These are phyloP conservation scores for Crambe crambe DNA, from an alignment of 37 sponge, comb jelly and placozoan genomes.

Conservation along the genomic window DNA sequence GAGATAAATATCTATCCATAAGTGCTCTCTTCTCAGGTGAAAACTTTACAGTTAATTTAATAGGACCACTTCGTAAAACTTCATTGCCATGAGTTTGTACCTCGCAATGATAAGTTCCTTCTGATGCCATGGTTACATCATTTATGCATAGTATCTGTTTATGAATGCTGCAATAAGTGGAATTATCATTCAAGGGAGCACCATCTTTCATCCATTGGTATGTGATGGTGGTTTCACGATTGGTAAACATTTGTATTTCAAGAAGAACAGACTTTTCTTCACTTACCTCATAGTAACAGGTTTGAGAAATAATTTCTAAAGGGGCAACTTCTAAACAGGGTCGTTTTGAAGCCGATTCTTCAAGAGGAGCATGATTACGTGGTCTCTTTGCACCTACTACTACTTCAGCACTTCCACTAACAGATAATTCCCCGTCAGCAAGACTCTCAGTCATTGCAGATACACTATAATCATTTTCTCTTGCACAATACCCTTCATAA, in stretches of 20 bases:
- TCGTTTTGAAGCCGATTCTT: neutral
- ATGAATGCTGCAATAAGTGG: neutral
- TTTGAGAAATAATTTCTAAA: no score
- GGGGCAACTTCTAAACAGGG: neutral
- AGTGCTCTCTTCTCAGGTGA: no score
- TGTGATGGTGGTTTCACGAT: no score
- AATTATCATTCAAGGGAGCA: neutral
- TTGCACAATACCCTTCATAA: no score
- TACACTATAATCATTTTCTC: no score
- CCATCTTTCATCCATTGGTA: constrained; percentile 1
- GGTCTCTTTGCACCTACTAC: no score
- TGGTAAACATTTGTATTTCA: no score
- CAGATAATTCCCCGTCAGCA: no score
- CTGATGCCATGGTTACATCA: neutral
- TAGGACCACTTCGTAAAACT: neutral
- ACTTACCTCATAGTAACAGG: neutral
- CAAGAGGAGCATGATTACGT: no score
- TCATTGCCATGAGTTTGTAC: neutral
- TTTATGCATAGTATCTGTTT: neutral
- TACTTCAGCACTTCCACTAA: no score
- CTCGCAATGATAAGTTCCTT: neutral
- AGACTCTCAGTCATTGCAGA: no score
- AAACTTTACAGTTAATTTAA: neutral
- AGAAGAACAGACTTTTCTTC: neutral
- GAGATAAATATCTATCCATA: no score